These are phyloP conservation scores for Rhinichthys osculus DNA, from an alignment of 2,797 vertebrate species.

Conservation along the genomic window DNA sequence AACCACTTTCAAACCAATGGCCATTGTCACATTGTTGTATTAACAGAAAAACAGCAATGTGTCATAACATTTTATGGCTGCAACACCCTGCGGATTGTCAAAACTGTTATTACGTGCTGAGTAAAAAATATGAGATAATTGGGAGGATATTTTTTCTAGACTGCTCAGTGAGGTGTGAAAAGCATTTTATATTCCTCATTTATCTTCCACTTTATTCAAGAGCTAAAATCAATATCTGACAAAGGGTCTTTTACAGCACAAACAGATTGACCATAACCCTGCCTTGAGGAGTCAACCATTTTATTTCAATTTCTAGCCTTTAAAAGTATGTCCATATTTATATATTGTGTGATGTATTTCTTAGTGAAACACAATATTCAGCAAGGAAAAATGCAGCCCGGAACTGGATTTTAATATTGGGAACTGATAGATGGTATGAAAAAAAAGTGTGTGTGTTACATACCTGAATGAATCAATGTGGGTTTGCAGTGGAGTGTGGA, in stretches of 20 bases:
- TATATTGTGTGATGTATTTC: background rate
- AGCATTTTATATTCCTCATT: slow-evolving; percentile 2
- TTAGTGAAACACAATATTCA: background rate
- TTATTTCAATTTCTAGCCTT: background rate
- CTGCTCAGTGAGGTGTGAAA: slow-evolving; percentile 12
- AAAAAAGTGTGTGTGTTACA: background rate
- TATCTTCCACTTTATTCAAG: background rate
- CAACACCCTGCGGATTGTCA: background rate
- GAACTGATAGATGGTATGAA: background rate
- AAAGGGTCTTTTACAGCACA: background rate
- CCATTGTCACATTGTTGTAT: background rate
- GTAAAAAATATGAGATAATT: background rate
- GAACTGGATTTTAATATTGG: background rate
- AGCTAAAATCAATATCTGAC: slow-evolving; percentile 24
- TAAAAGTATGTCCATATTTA: background rate
- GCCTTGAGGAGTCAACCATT: background rate
- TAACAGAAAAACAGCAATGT: slow-evolving; percentile 14
- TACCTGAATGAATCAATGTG: background rate
- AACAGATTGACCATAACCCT: background rate
- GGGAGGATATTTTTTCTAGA: background rate
- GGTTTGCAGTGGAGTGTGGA: background rate
- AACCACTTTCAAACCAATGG: background rate
- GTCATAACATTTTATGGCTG: slow-evolving; percentile 19
- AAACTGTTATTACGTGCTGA: background rate
- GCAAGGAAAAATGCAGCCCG: background rate